Evolutionary conservation across 1,140 invertebrate genomes (phyloP).

Genomic region (Meloidogyne hapla): DNA sequence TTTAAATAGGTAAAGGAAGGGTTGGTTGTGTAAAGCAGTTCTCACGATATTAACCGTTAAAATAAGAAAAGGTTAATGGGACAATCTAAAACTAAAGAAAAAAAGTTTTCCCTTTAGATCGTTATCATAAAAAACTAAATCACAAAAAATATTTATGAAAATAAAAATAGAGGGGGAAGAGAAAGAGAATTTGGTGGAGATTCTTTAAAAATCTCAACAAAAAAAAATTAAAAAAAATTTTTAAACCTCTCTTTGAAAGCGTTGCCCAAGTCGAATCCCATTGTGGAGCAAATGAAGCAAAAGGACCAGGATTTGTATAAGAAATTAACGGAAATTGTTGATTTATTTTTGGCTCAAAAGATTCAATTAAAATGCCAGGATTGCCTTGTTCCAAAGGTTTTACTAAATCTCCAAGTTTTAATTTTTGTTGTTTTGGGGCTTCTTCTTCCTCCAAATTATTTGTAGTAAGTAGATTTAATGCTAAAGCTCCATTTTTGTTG

Average conservation of each 20-base stretch:
- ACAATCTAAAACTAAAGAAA: too few relatives aligned
- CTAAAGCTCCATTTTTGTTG: conserved; percentile 40
- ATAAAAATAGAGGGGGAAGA: too few relatives aligned
- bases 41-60: too few relatives aligned
- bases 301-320: conserved; percentile 83
- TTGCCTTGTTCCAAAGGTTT: conserved; percentile 41
- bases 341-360: conserved; percentile 28
- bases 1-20: too few relatives aligned
- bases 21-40: too few relatives aligned
- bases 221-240: not conserved
- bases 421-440: not conserved
- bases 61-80: too few relatives aligned
- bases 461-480: conserved; percentile 39
- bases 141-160: too few relatives aligned
- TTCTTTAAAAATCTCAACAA: not conserved
- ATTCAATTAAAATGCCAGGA: conserved; percentile 31
- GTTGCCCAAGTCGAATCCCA: conserved; percentile 93
- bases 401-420: conserved; percentile 43
- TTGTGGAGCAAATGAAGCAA: conserved; percentile 87
- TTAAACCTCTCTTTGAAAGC: conserved; percentile 76
- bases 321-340: conserved; percentile 35
- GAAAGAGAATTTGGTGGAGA: too few relatives aligned
- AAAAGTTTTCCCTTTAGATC: too few relatives aligned
- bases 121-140: too few relatives aligned
- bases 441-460: not conserved